Base-by-base conservation (phyloP, 2,888 invertebrate species). In the Caenorhabditis imperialis region DNA sequence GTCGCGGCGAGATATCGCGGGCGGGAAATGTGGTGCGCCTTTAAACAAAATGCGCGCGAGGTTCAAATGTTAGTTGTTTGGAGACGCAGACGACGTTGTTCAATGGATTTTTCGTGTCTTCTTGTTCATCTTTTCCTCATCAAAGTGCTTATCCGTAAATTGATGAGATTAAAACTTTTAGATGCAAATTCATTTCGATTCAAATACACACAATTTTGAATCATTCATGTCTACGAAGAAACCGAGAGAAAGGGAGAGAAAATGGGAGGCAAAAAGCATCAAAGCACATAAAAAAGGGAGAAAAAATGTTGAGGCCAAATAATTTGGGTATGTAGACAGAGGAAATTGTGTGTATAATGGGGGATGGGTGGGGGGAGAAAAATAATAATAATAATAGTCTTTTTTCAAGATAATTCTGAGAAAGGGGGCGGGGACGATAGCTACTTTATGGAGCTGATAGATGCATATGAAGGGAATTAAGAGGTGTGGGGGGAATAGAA, bases 191-290 rank as follows among this genome's bases (percentile, higher is more conserved):
- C n/a, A n/a, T n/a, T n/a, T n/a, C n/a, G n/a, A n/a, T n/a, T n/a
- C n/a, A n/a, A n/a, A n/a, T n/a, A n/a, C n/a, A n/a, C n/a, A 22
- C 53, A 48, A 48, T 42, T 45, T 58, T 69, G 38, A 69, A 69
- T 58, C 58, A 69, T 69, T 69, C 51, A 70, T 70, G 60, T 70
- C 69, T 70, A 70, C 69, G 47, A 60, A 53, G 47, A 70, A 57
- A 65, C 63, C 63, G 63, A 65, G 50, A 65, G 42, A 65, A 40
- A 30, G 48, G 23, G 48, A 48, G 20, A 47, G 50, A 33, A 16
- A 30, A 18, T 35, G 22, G 18, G 33, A 33, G 16, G 48, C 48
- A 57, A 50, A 44, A 57, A 65, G 55, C 55, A 57, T 33, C 50
- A 12, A 57, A 57, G 53, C 62, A 62, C 62, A 57, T 30, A 48